Evolutionary conservation across 2,797 vertebrate species (phyloP).

Genomic region (Channallabes apus): DNA sequence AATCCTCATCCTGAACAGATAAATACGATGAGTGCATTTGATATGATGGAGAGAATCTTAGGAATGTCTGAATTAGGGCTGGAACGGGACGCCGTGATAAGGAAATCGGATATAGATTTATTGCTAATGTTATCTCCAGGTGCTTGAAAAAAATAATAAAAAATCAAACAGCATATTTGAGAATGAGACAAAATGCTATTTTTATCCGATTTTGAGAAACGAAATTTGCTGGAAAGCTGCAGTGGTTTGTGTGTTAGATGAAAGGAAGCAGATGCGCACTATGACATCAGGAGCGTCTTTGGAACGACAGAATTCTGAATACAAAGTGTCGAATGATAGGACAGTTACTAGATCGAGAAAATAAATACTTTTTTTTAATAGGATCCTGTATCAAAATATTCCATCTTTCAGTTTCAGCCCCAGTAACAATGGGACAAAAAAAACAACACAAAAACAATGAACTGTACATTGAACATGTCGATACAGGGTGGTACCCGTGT

Average conservation of each 20-base stretch:
- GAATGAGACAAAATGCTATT: not conserved
- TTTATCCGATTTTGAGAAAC: not conserved
- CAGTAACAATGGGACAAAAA: conserved; percentile 52
- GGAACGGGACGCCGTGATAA: not conserved
- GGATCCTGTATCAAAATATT: conserved; percentile 57
- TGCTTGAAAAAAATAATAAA: not conserved
- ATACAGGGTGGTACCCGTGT: conserved; percentile 73
- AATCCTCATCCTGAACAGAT: not conserved
- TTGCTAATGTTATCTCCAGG: not conserved
- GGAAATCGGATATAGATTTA: conserved; percentile 14
- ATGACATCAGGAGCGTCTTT: not conserved
- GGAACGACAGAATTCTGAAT: too few species aligned
- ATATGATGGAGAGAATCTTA: conserved; percentile 4
- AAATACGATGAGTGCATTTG: not conserved
- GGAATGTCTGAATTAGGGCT: conserved; percentile 32
- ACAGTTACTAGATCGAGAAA: conserved; percentile 68
- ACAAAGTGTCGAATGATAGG: not conserved
- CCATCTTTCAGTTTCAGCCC: conserved; percentile 41
- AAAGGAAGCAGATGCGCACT: not conserved
- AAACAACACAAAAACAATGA: conserved; percentile 69
- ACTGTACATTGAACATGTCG: conserved; percentile 55
- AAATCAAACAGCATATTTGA: not conserved
- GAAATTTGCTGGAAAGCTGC: conserved; percentile 1
- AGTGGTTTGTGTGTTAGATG: not conserved
- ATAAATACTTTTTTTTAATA: conserved; percentile 86